phyloP scores from a whole-genome alignment of 2,888 invertebrate genomes.

The Lithophane leautieri region DNA sequence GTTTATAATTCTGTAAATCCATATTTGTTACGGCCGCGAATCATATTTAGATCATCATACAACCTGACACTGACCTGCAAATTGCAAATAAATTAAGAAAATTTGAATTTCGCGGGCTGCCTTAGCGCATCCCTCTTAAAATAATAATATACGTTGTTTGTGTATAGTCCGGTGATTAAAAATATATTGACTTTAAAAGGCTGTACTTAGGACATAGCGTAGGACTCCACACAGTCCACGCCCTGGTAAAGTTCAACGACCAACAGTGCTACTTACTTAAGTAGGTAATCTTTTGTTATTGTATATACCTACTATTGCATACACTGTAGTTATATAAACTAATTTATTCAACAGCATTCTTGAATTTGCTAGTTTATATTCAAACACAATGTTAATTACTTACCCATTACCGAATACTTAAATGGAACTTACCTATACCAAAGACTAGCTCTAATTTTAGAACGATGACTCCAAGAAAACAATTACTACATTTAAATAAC shows the following conservation, averaged over 20 bases:
- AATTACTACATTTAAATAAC: slow-evolving; percentile 25
- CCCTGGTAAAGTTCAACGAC: slow-evolving; percentile 16
- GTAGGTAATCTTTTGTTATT: no score
- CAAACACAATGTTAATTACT: not conserved
- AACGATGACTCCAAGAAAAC: slow-evolving; percentile 6
- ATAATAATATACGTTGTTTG: not conserved
- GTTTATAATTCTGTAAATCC: no score
- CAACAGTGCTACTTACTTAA: not conserved
- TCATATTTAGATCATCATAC: no score
- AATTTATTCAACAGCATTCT: not conserved
- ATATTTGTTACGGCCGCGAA: no score
- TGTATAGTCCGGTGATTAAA: not conserved
- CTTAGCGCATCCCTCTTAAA: no score
- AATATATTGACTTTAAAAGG: slow-evolving; percentile 16
- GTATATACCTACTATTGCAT: no score
- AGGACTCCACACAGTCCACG: not conserved
- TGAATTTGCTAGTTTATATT: not conserved
- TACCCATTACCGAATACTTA: not conserved
- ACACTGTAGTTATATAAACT: not conserved
- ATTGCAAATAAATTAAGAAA: no score
- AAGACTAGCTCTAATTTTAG: slow-evolving; percentile 3
- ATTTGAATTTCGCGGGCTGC: no score
- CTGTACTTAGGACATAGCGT: not conserved
- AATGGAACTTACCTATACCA: not conserved
- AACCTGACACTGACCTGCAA: no score